These are phyloP conservation scores for Uloborus plumipes DNA, from an alignment of 2,888 invertebrate species.

Conservation along the genomic window DNA sequence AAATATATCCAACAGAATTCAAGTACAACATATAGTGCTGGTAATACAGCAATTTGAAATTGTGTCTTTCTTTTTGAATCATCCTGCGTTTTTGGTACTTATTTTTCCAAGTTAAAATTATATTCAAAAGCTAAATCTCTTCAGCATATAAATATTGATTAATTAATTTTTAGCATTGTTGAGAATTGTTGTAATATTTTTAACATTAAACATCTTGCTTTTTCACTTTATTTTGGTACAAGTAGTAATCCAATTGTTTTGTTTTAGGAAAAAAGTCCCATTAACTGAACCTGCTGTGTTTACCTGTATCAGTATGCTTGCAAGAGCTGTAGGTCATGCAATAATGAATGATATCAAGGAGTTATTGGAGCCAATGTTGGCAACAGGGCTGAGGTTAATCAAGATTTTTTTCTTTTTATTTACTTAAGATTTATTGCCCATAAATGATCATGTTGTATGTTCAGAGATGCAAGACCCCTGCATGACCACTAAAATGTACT, in stretches of 20 bases:
- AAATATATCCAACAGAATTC: too few relatives aligned
- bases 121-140: not conserved
- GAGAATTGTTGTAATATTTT: too few relatives aligned
- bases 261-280: constrained; percentile 76
- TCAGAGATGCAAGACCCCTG: not conserved
- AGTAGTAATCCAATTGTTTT: not conserved
- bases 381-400: constrained; percentile 81
- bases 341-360: constrained; percentile 85
- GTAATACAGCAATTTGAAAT: too few relatives aligned
- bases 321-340: constrained; percentile 85
- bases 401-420: not conserved
- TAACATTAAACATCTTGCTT: too few relatives aligned
- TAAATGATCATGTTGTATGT: not conserved
- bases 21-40: too few relatives aligned
- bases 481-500: too few relatives aligned
- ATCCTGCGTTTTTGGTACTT: too few relatives aligned
- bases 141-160: too few relatives aligned
- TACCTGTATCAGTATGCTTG: constrained; percentile 91
- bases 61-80: too few relatives aligned
- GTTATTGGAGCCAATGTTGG: constrained; percentile 91
- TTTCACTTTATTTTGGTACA: too few relatives aligned
- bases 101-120: too few relatives aligned
- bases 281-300: constrained; percentile 90
- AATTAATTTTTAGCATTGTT: too few relatives aligned
- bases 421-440: not conserved